Percentiles rank a stretch among this genome's conserved stretches.
These are phyloP conservation scores for Myotis pilosus DNA, from an alignment of 2,797 vertebrate species.

Conservation along the genomic window DNA sequence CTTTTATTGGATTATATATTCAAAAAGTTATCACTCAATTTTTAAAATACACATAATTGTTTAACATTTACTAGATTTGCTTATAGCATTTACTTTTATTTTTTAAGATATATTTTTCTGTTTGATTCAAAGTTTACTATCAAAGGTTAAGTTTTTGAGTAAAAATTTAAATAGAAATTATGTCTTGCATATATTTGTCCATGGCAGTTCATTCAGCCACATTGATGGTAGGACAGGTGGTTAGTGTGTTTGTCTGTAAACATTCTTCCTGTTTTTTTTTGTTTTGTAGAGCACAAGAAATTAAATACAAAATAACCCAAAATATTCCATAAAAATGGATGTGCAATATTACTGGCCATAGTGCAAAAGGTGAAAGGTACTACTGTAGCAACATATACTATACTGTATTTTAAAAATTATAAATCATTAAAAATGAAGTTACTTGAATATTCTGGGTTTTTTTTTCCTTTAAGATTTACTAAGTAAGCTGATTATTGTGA, in stretches of 20 bases:
- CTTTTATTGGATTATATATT: slow-evolving; percentile 43
- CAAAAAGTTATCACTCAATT: slow-evolving; percentile 16
- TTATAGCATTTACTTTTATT: slow-evolving; percentile 29
- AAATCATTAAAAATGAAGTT: slow-evolving; percentile 50
- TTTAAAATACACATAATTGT: slow-evolving; percentile 28
- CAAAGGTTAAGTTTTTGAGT: slow-evolving; percentile 53
- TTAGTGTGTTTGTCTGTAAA: slow-evolving; percentile 69
- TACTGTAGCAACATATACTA: slow-evolving; percentile 52
- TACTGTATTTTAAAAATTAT: background rate
- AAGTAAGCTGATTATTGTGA: slow-evolving; percentile 33
- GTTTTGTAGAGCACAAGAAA: slow-evolving; percentile 75
- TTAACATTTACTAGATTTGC: slow-evolving; percentile 23
- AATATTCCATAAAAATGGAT: slow-evolving; percentile 69
- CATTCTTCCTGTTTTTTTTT: slow-evolving; percentile 71
- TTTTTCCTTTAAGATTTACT: slow-evolving; percentile 16
- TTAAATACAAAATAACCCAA: slow-evolving; percentile 70
- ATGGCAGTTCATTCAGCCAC: slow-evolving; percentile 53
- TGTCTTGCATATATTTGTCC: slow-evolving; percentile 48
- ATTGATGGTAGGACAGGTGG: slow-evolving; percentile 40
- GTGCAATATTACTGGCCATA: slow-evolving; percentile 72
- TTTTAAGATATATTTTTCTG: slow-evolving; percentile 56
- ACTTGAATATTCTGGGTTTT: background rate
- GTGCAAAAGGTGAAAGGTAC: slow-evolving; percentile 71
- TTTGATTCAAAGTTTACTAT: slow-evolving; percentile 38
- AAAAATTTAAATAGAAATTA: slow-evolving; percentile 45